Base-by-base conservation (phyloP, 2,113 vertebrate genomes). In the Lepus europaeus region DNA sequence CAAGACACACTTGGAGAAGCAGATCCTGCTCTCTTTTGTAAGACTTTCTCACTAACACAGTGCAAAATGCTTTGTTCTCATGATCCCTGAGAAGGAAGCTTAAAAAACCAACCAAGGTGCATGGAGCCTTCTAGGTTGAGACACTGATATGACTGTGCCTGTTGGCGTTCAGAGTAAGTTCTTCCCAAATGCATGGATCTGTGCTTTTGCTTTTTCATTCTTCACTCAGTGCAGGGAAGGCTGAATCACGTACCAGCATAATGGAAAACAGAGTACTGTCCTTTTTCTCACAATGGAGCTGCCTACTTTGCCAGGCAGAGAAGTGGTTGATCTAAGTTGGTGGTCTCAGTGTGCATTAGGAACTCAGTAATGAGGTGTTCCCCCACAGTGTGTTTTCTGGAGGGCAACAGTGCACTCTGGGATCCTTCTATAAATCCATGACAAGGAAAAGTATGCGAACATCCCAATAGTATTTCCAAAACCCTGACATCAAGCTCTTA, bases 181-280 rank as follows among this genome's bases (percentile, higher is more conserved):
- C 93, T 89, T 86, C 86, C 82, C 83, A 82, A 76, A 56, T 10
- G 9, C 84, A 56, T 1, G 3, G 17, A 70, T 31, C 45, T 5
- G 3, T 36, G 69, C 22, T 45, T 88, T 92, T 16, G 19, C 76
- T 83, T 77, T 77, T 80, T 39, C 77, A 64, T 66, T 78, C 90
- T 66, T 80, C 29, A 36, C 72, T 87, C 61, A 8, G n/a, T 16
- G 49, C 23, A 5, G 13, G n/a, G 59, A 63, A 39, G 33, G 51
- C 89, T 72, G 94, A 90, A 80, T 91, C 87, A 69, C 87, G 86
- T 89, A 81, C 89, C 33, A 87, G 68, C 53, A 11, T 33, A 87
- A 93, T 80, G 84, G 91, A 87, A 94, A 94, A 74, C 51, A 91
- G 87, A 87, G 63, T 49, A 33, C 83, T 56, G 53, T 93, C 36